These are phyloP conservation scores for Synanceia verrucosa DNA, from an alignment of 2,797 vertebrate genomes.

Conservation along the genomic window DNA sequence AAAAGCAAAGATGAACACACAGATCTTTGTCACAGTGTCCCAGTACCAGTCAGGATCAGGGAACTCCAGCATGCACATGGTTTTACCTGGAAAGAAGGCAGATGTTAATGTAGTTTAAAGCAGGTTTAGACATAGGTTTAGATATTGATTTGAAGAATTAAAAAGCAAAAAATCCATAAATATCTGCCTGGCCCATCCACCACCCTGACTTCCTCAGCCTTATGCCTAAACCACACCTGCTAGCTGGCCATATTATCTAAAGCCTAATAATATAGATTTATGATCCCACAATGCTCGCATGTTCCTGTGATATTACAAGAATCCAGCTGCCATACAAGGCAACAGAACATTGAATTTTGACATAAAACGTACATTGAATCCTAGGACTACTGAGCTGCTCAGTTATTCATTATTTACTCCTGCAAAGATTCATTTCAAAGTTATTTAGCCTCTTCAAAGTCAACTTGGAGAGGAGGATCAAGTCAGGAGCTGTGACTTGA, in stretches of 20 bases:
- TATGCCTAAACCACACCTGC: neutral
- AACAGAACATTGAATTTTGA: neutral
- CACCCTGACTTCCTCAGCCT: neutral
- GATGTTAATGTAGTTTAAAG: neutral
- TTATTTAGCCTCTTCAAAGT: neutral
- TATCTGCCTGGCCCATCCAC: neutral
- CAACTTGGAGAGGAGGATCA: neutral
- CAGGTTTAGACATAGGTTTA: neutral
- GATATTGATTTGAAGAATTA: neutral
- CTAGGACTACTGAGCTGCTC: neutral
- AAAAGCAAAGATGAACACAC: constrained; percentile 95
- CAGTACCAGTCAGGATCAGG: constrained; percentile 93
- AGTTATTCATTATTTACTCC: neutral
- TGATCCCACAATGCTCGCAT: no score
- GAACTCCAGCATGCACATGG: constrained; percentile 90
- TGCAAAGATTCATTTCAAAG: neutral
- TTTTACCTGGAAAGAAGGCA: constrained; percentile 77
- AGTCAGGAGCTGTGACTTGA: neutral
- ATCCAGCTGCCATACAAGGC: neutral
- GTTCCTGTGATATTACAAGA: neutral
- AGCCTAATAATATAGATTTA: neutral
- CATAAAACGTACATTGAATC: neutral
- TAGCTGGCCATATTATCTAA: neutral
- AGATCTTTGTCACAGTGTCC: constrained; percentile 95
- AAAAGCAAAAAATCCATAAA: neutral